A percentile compares a stretch with the other conserved stretches of the same genome.
Conservation (phyloP, 2,113 vertebrate genomes). For the Heterotis niloticus region DNA sequence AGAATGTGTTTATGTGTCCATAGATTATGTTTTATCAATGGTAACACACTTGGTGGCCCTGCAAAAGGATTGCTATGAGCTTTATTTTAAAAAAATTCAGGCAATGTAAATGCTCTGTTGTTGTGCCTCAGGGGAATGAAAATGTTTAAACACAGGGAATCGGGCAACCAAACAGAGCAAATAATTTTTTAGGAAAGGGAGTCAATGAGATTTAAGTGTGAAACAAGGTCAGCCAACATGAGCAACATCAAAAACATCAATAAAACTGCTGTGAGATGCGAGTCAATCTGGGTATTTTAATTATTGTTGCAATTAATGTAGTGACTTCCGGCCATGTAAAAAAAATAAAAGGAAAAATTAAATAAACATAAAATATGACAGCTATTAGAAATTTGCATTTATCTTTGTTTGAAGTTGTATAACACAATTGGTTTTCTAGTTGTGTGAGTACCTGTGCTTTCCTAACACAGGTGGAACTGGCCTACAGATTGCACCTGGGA, state of each 20-base stretch:
- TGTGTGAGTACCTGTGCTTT: no score
- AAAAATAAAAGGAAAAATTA: neutral
- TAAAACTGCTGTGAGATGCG: neutral
- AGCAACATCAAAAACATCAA: slow-evolving; percentile 12
- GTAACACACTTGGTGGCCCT: neutral
- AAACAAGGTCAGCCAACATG: slow-evolving; percentile 1
- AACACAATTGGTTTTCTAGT: no score
- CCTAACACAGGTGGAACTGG: no score
- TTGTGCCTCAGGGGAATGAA: neutral
- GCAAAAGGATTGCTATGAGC: neutral
- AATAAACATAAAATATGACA: neutral
- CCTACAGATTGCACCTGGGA: no score
- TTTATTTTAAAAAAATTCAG: neutral
- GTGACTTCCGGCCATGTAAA: neutral
- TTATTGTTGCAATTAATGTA: neutral
- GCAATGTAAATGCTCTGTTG: neutral
- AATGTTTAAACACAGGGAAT: neutral
- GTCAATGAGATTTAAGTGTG: neutral
- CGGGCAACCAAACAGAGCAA: neutral
- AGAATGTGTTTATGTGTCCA: neutral
- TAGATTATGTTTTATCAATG: neutral
- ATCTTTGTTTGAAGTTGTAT: no score
- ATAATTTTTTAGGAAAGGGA: neutral
- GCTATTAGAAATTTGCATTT: no score
- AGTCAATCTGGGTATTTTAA: neutral